A percentile compares a stretch with the other conserved stretches of the same genome.
phyloP scores from a whole-genome alignment of 2,113 vertebrate genomes.

The Pavo muticus region DNA sequence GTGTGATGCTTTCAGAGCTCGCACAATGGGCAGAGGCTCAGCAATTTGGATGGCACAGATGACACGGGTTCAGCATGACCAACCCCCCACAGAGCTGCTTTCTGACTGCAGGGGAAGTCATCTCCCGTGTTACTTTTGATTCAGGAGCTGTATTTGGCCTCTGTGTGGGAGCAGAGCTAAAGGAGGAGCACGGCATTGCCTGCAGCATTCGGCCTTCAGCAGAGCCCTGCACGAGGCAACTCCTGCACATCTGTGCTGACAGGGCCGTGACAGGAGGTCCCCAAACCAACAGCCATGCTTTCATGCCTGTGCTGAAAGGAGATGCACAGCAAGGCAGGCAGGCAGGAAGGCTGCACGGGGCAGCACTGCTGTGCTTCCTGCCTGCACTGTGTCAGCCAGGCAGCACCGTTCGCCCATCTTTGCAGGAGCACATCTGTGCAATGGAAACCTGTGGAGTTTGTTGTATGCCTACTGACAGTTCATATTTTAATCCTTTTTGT shows the following conservation, averaged over 20 bases:
- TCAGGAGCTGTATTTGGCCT: not conserved
- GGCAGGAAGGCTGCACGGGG: not conserved
- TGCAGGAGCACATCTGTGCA: not conserved
- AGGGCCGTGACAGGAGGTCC: not conserved
- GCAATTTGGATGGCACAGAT: not conserved
- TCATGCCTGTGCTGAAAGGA: not conserved
- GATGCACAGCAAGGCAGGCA: too few relatives aligned
- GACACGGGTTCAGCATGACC: not conserved
- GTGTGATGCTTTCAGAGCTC: not conserved
- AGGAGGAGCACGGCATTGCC: not conserved
- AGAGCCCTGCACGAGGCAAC: not conserved
- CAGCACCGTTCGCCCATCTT: not conserved
- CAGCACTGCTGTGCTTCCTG: not conserved
- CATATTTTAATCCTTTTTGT: not conserved
- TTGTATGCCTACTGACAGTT: not conserved
- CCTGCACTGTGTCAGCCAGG: not conserved
- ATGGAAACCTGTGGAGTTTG: not conserved
- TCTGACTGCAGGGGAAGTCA: not conserved
- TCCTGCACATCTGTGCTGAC: not conserved
- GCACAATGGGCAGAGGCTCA: not conserved
- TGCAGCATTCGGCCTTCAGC: not conserved
- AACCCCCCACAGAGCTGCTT: accelerated
- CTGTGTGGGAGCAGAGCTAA: not conserved
- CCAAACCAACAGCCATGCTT: not conserved
- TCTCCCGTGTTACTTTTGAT: not conserved